Base-by-base conservation (phyloP, 2,797 vertebrate species). In the Chelmon rostratus region DNA sequence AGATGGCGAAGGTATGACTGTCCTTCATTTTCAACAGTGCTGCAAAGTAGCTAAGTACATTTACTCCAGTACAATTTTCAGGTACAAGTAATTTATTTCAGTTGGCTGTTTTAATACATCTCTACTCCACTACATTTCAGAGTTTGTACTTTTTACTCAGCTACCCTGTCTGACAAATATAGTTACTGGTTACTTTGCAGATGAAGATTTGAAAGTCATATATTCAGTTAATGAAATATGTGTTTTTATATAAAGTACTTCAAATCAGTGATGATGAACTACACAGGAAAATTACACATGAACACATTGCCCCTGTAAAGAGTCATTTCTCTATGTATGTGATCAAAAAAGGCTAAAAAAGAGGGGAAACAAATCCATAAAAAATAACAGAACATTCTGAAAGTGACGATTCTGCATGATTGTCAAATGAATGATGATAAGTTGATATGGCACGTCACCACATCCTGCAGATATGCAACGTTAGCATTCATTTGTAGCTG, bases 1-100 rank as follows among this genome's bases (percentile, higher is more conserved):
- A 81, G 73, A 86, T 49, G 72, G 18, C 25, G 4, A 68, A 64
- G 35, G 5, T 77, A 12, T 21, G 23, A 54, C 44, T 80, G 35
- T 31, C 23, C 28, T 53, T 40, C 23, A n/a, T 52, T 35, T 59
- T 67, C 40, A 25, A 74, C 47, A 15, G 8, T 49, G 5, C 3
- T 70, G 37, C 21, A 47, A 40, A 61, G 33, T 53, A 42, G 67
- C 50, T 33, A 3, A 35, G 44, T 33, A 42, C 38, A 40, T 64
- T 49, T 8, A 44, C 8, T 35, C 8, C 58, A 66, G 2, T 33
- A 8, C 7, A 21, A 3, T 44, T 53, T 11, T 52, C 3, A 52
- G 9, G 19, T 12, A 28, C 33, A 21, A n/a, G 13, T 75, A 38
- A 44, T 37, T 47, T 38, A 52, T 25, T 37, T 68, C 37, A 38